Evolutionary conservation across 2,888 invertebrate species (phyloP).

Genomic region (Epinotia brunnichana): DNA sequence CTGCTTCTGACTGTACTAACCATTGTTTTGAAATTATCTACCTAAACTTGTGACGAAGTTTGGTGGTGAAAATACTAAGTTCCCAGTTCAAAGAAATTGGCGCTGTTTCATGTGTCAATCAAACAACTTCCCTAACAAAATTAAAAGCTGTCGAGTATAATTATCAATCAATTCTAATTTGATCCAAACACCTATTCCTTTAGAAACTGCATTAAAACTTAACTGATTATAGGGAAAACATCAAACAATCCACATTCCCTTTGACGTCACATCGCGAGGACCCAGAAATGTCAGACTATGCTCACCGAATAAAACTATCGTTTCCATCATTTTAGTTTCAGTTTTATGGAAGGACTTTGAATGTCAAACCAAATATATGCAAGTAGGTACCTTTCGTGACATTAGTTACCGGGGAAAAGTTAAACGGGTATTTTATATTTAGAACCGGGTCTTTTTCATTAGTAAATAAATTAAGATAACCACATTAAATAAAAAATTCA

Average conservation of each 20-base stretch:
- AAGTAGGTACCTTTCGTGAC: no score
- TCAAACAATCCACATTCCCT: conserved; percentile 39
- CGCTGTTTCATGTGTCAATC: neutral
- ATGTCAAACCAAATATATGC: no score
- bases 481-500: no score
- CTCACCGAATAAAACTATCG: neutral
- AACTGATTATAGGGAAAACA: conserved; percentile 36
- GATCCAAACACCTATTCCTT: conserved; percentile 27
- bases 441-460: no score
- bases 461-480: no score
- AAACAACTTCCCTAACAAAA: conserved; percentile 7
- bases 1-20: no score
- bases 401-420: no score
- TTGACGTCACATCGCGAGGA: conserved; percentile 15
- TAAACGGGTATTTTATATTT: no score
- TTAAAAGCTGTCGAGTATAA: conserved; percentile 10
- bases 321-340: neutral
- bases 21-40: no score
- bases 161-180: conserved; percentile 27
- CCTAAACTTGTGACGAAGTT: no score
- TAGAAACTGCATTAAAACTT: conserved; percentile 40
- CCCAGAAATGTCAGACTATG: conserved; percentile 16
- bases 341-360: no score
- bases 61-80: neutral
- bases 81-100: neutral